Base-by-base conservation (phyloP, 2,113 vertebrate species). In the Galbula dea region DNA sequence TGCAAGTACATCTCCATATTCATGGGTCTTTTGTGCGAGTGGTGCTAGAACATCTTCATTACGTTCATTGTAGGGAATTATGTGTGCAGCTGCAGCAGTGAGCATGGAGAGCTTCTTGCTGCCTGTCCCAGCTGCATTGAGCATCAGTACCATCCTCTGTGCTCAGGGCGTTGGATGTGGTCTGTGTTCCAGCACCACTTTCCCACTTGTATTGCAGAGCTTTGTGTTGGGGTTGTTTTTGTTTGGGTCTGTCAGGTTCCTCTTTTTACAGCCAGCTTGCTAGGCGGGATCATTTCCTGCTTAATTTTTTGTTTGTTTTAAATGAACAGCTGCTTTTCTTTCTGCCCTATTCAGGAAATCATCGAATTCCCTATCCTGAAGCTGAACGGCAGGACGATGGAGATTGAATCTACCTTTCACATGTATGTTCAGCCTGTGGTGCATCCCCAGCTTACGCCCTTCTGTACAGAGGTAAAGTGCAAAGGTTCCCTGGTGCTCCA, bases 341-440 rank as follows among this genome's bases (percentile, higher is more conserved):
- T 96, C 93, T 91, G 20, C 62, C 57, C 74, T 93, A n/a, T 97
- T 66, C 76, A 98, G 98, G 98, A 98, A 97, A 98, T 98, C 93
- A 98, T 98, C 73, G 98, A 98, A 81, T 98, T 98, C 97, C 98
- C 98, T 66, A 98, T 98, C 83, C 96, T 98, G 97, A 98, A 98
- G 96, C 91, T 98, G 94, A 98, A 98, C 95, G 98, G 98, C 89
- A 98, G 97, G 93, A 98, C 98, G 26, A 98, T 98, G 98, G 98
- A 98, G 95, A 98, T 98, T 12, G 98, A 98, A 90, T 98, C 98
- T 82, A 98, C 97, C 76, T 98, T 98, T 97, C 98, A 98, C 95
- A 98, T 98, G 96, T 98, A 98, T 95, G 98, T 98, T 96, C 98
- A 98, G 97, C 98, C 98, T 7, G 97, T 98, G 95, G 98, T 98